Base-by-base conservation (phyloP, 1,140 invertebrate genomes). In the Drosophila kurseongensis region DNA sequence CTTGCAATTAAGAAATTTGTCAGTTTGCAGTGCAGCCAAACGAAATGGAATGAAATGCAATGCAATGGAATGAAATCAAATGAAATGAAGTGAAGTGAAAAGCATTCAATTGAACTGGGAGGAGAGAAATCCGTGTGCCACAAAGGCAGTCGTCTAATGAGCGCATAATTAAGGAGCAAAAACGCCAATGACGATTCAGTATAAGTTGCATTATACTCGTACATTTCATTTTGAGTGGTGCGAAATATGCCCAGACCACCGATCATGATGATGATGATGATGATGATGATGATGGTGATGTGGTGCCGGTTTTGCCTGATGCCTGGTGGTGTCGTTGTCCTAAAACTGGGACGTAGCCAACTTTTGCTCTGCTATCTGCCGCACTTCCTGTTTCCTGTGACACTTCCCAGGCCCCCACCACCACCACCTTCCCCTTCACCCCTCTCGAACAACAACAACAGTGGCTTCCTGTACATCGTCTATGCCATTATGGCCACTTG, bases 401-500 rank as follows among this genome's bases (percentile, higher is more conserved):
- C 84, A 86, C 83, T 88, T 89, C 83, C 83, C 52, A n/a, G n/a
- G n/a, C n/a, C n/a, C n/a, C n/a, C n/a, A n/a, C n/a, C n/a, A n/a
- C n/a, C n/a, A n/a, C n/a, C 82, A 55, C 44, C 29, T 38, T 47
- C 54, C 27, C 56, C 69, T 2, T 4, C 23, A 18, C 8, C 48
- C 23, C 52, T 36, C 2, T 32, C 41, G 40, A 18, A 23, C 55
- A 62, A 58, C 57, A 69, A 51, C 62, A 79, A 10, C 65, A 48
- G 23, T 42, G 48, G 60, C 84, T 83, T 88, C 83, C 83, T 88
- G 83, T 74, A 83, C 84, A 71, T 88, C 82, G 83, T 88, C 83
- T 88, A 88, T 83, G 83, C 66, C 80, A 88, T 88, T 89, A 88
- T 88, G 76, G 84, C 79, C 83, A 88, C 83, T 88, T 88, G 84